phyloP scores from a whole-genome alignment of 37 sponge, comb jelly and placozoan species.

The Amphimedon queenslandica region DNA sequence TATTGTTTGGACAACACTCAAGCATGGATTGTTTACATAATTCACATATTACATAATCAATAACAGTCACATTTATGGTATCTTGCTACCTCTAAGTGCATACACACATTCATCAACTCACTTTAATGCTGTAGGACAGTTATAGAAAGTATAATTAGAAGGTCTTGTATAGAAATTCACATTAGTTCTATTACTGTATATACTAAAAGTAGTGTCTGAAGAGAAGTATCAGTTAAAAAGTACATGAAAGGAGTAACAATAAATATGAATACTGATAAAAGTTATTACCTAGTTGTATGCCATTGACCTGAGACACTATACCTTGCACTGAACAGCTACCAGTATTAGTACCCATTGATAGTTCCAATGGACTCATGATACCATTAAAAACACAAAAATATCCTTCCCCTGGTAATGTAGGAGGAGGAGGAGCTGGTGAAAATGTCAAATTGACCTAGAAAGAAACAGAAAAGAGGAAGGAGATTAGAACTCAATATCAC shows the following conservation, averaged over 20 bases:
- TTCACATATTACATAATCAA: no score
- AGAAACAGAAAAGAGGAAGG: no score
- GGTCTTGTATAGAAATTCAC: neutral
- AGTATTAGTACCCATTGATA: constrained; percentile 9
- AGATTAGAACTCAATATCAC: neutral
- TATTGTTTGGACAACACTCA: no score
- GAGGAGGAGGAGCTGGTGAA: constrained; percentile 24
- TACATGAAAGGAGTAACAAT: neutral
- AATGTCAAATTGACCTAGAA: neutral
- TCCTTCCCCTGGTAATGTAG: constrained; percentile 6
- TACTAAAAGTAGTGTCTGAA: neutral
- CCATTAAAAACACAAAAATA: constrained; percentile 19
- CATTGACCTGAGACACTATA: neutral
- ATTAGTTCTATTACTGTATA: neutral
- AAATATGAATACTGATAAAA: neutral
- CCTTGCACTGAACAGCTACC: constrained; percentile 27
- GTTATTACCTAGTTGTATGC: neutral
- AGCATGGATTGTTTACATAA: no score
- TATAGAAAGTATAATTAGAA: neutral
- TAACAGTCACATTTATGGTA: no score
- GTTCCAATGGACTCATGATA: neutral
- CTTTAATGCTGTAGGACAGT: neutral
- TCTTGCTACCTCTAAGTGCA: no score
- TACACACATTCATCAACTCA: no score
- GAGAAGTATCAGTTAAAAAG: neutral